These are phyloP conservation scores for Neoaliturus tenellus DNA, from an alignment of 2,888 invertebrate species.

Conservation along the genomic window DNA sequence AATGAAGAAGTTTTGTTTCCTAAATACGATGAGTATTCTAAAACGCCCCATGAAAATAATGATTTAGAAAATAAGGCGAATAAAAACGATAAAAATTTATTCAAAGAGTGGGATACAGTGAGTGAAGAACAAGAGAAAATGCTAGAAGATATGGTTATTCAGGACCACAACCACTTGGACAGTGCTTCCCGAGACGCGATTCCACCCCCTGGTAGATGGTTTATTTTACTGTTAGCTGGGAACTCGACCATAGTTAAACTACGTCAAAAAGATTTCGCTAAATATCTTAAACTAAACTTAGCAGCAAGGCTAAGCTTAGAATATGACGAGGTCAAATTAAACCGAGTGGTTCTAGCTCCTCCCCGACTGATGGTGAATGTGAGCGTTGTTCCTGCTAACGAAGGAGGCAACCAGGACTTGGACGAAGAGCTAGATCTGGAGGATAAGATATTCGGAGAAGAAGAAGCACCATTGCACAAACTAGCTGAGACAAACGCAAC, in stretches of 20 bases:
- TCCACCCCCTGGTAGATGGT: slow-evolving; percentile 65
- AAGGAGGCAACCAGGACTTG: slow-evolving; percentile 60
- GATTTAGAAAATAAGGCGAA: background rate
- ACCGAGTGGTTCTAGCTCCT: slow-evolving; percentile 69
- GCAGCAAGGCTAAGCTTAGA: slow-evolving; percentile 70
- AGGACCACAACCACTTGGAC: slow-evolving; percentile 62
- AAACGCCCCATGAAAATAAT: slow-evolving; percentile 3
- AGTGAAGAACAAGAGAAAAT: slow-evolving; percentile 68
- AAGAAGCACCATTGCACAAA: slow-evolving; percentile 68
- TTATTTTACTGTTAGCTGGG: slow-evolving; percentile 68
- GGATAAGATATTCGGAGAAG: slow-evolving; percentile 64
- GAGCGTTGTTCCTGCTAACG: slow-evolving; percentile 68
- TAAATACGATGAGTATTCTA: slow-evolving; percentile 20
- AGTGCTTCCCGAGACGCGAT: slow-evolving; percentile 53
- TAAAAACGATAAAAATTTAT: slow-evolving; percentile 62
- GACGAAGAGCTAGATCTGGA: slow-evolving; percentile 65
- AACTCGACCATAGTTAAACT: slow-evolving; percentile 69
- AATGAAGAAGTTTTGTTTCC: slow-evolving; percentile 18
- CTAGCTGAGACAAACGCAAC: slow-evolving; percentile 69
- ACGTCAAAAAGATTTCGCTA: slow-evolving; percentile 69
- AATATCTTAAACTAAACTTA: slow-evolving; percentile 69
- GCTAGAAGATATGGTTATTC: slow-evolving; percentile 65
- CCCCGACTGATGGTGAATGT: slow-evolving; percentile 69
- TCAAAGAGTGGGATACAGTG: slow-evolving; percentile 68
- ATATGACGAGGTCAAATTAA: slow-evolving; percentile 69